Base-by-base conservation (phyloP, 2,113 vertebrate genomes). In the Alouatta palliata region DNA sequence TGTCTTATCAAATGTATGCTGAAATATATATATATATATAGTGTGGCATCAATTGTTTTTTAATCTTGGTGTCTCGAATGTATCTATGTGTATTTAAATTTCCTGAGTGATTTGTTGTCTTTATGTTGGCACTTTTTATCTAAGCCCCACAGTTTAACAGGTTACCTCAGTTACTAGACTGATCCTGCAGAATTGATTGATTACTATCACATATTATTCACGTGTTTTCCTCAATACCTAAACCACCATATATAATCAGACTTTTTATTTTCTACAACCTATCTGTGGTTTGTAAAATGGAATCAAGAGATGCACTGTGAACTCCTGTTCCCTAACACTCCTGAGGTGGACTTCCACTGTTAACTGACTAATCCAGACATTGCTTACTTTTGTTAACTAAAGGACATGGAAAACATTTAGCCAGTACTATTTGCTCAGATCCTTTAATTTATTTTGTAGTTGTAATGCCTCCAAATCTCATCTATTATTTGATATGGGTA, bases 81-180 rank as follows among this genome's bases (percentile, higher is more conserved):
- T 64, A 87, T 90, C 70, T 93, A 0, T 87, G 47, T 97, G 81
- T 95, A 84, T 79, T 89, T 96, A 90, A 84, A 93, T 87, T 95
- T 96, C 58, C 64, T 95, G 73, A 87, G 0, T 95, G 45, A 70
- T 89, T 47, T 95, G n/a, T 73, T 84, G 49, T 95, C 92, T 97
- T 92, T n/a, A 32, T 90, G 82, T 94, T 90, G 77, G 80, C 49
- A 52, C 79, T 54, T 76, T 70, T 75, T 88, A 49, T 90, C 40
- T 49, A 58, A 58, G 54, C 47, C 47, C 43, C 54, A 56, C 3
- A 75, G 68, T 68, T 86, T 49, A 76, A 79, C 32, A 77, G 17
- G 61, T 83, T 61, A 92, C 49, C n/a, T 80, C 14, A 52, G 5
- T 0, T 82, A 91, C 84, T 47, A 92, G 95, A 75, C 43, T 73